A percentile compares a stretch with the other conserved stretches of the same genome.
phyloP scores from a whole-genome alignment of 2,797 vertebrate genomes.

The Pipistrellus pygmaeus region DNA sequence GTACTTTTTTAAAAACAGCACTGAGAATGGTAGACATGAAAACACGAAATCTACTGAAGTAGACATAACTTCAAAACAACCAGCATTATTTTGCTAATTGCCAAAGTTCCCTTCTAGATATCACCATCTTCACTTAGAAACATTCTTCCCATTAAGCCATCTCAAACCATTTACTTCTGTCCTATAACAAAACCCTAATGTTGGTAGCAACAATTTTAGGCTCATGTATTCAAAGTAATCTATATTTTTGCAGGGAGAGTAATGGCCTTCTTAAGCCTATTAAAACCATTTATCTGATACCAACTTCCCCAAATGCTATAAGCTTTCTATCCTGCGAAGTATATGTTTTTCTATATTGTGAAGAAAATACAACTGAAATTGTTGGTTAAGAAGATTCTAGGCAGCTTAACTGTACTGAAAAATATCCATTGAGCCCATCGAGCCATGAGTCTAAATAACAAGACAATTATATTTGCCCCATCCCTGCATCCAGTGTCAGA shows the following conservation, averaged over 20 bases:
- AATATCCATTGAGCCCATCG: neutral
- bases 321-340: neutral
- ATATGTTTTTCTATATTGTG: neutral
- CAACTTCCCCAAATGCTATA: neutral
- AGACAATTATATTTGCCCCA: neutral
- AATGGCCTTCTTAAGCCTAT: neutral
- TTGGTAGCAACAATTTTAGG: neutral
- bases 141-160: neutral
- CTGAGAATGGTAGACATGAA: conserved; percentile 40
- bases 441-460: neutral
- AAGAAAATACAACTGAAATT: neutral
- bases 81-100: conserved; percentile 46
- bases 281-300: neutral
- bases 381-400: neutral
- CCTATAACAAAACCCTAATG: neutral
- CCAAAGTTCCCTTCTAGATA: neutral
- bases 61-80: conserved; percentile 53
- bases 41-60: conserved; percentile 26
- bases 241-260: neutral
- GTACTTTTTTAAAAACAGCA: conserved; percentile 31
- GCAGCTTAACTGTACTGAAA: neutral
- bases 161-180: neutral
- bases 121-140: conserved; percentile 29
- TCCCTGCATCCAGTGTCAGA: neutral
- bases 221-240: conserved; percentile 1